phyloP scores from a whole-genome alignment of 2,888 invertebrate species.

The Epistrophe grossulariae region DNA sequence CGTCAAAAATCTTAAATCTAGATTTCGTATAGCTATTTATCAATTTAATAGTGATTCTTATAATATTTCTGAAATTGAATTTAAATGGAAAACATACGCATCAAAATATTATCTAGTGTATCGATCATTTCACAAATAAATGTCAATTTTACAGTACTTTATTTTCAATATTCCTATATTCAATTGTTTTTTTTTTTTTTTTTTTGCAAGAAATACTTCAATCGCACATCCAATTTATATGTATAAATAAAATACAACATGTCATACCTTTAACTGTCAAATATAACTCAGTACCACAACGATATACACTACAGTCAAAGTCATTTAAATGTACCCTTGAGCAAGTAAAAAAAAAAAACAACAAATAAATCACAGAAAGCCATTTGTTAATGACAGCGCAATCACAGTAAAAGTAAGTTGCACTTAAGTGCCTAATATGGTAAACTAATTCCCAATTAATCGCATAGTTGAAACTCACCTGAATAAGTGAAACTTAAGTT shows the following conservation, averaged over 20 bases:
- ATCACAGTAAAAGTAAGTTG: no score
- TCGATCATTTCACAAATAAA: slow-evolving; percentile 47
- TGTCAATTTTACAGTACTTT: slow-evolving; percentile 68
- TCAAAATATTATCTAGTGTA: slow-evolving; percentile 26
- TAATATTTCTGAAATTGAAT: not conserved
- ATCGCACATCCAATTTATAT: not conserved
- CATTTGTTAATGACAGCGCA: no score
- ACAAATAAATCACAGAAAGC: no score
- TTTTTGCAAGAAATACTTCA: not conserved
- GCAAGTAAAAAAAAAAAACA: no score
- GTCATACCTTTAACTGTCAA: slow-evolving; percentile 24
- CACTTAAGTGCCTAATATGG: no score
- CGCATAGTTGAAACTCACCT: no score
- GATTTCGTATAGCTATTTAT: no score
- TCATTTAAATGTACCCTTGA: not conserved
- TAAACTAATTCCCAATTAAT: no score
- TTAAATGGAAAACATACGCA: slow-evolving; percentile 8
- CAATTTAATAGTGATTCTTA: no score
- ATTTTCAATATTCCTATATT: slow-evolving; percentile 72
- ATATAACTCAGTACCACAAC: not conserved
- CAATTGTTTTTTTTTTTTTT: slow-evolving; percentile 40
- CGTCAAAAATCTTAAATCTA: no score
- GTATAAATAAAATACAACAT: not conserved
- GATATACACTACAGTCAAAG: slow-evolving; percentile 21
- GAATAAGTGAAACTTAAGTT: no score